Conservation (phyloP, 2,113 vertebrate species). For the Edolisoma coerulescens region DNA sequence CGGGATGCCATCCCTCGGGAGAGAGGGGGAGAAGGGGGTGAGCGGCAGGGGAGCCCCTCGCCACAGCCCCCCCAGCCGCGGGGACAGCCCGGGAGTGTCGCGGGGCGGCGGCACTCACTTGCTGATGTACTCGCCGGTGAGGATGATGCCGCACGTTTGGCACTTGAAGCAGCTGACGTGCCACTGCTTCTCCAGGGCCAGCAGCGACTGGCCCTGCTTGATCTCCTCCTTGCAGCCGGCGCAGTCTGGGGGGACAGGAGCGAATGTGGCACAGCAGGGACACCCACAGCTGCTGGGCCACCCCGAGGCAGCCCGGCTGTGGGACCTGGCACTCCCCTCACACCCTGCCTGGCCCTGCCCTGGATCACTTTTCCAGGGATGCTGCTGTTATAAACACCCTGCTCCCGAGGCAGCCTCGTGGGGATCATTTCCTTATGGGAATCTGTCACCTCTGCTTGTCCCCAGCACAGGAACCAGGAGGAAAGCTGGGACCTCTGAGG, state of each 20-base stretch:
- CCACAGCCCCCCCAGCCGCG: neutral
- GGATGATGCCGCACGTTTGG: conserved; percentile 90
- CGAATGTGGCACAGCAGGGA: rapidly evolving
- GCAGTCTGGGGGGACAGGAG: conserved; percentile 78
- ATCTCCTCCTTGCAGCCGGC: conserved; percentile 96
- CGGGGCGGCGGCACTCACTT: conserved; percentile 77
- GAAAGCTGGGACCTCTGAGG: neutral
- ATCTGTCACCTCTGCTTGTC: neutral
- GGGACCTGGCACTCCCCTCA: rapidly evolving
- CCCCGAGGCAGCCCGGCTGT: rapidly evolving
- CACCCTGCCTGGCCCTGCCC: neutral
- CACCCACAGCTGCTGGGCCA: neutral
- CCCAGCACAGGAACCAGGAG: neutral
- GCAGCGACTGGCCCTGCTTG: conserved; percentile 94
- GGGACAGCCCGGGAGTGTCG: rapidly evolving
- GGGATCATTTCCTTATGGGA: neutral
- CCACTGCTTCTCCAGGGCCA: conserved; percentile 98
- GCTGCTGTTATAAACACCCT: neutral
- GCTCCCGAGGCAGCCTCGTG: neutral
- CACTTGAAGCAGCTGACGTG: conserved; percentile 99
- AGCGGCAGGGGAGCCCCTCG: rapidly evolving
- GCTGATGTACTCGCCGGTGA: conserved; percentile 99
- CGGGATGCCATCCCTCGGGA: conserved; percentile 88
- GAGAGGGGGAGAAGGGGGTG: neutral
- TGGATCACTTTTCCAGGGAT: neutral